These are phyloP conservation scores for Tinamus guttatus DNA, from an alignment of 2,113 vertebrate genomes.

Conservation along the genomic window DNA sequence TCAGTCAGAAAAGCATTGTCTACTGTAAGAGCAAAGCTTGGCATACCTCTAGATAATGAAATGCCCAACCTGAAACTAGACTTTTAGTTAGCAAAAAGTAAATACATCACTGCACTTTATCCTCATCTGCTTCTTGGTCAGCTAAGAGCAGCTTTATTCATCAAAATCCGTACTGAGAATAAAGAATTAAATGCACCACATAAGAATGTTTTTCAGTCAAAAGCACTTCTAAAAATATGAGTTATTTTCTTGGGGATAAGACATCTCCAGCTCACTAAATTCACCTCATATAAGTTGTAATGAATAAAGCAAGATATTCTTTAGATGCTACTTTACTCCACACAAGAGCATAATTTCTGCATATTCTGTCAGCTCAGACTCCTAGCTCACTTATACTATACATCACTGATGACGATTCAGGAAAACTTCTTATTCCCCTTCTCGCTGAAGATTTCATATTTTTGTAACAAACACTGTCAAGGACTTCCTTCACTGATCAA, in stretches of 20 bases:
- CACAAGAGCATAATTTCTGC: neutral
- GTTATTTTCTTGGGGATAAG: neutral
- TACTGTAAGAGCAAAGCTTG: neutral
- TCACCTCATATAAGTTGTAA: neutral
- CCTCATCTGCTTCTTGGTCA: neutral
- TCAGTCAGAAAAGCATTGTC: neutral
- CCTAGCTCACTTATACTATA: neutral
- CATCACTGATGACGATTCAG: neutral
- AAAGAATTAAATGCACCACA: neutral
- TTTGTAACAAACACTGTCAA: neutral
- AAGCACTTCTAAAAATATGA: neutral
- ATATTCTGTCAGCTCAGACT: neutral
- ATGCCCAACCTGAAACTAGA: neutral
- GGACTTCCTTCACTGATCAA: neutral
- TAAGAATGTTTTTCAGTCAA: neutral
- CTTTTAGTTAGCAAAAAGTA: neutral
- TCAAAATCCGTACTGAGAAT: neutral
- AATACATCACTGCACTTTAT: neutral
- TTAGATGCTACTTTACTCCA: neutral
- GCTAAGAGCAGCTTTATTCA: neutral
- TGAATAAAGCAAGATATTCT: neutral
- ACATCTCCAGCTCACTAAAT: neutral
- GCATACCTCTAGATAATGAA: neutral
- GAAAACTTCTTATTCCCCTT: neutral
- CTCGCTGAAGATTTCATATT: neutral